These are phyloP conservation scores for Limonius californicus DNA, from an alignment of 1,140 invertebrate species.

Conservation along the genomic window DNA sequence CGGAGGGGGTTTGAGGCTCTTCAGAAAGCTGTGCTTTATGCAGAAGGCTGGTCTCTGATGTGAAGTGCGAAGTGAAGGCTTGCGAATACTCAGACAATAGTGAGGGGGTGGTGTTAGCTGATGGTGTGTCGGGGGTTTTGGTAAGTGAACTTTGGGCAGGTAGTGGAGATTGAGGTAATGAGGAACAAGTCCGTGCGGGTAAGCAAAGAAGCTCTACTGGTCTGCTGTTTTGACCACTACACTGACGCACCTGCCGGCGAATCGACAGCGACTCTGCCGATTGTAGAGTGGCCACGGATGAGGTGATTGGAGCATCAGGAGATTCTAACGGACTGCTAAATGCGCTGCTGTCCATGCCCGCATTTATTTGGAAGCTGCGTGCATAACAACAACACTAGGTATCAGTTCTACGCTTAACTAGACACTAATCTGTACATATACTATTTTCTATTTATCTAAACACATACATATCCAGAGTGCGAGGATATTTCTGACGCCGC, in stretches of 20 bases:
- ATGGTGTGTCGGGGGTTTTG: constrained; percentile 43
- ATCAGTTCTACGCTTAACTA: constrained; percentile 17
- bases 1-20: constrained; percentile 52
- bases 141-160: constrained; percentile 18
- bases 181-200: constrained; percentile 20
- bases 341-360: constrained; percentile 50
- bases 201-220: constrained; percentile 33
- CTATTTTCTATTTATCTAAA: neutral
- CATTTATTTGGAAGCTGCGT: constrained; percentile 45
- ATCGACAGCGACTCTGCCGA: constrained; percentile 56
- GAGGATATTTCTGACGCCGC: no score
- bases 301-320: constrained; percentile 58
- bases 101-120: constrained; percentile 37
- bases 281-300: constrained; percentile 59
- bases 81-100: constrained; percentile 38
- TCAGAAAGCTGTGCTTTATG: constrained; percentile 35
- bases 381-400: constrained; percentile 23
- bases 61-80: constrained; percentile 57
- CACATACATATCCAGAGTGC: no score
- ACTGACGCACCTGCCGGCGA: constrained; percentile 50
- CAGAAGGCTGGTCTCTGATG: constrained; percentile 52
- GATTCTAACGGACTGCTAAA: constrained; percentile 70
- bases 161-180: constrained; percentile 22
- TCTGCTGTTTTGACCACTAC: constrained; percentile 41
- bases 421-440: neutral